Percentiles rank a stretch among this genome's conserved stretches.
phyloP scores from a whole-genome alignment of 2,113 vertebrate species.

The Gymnarchus niloticus region DNA sequence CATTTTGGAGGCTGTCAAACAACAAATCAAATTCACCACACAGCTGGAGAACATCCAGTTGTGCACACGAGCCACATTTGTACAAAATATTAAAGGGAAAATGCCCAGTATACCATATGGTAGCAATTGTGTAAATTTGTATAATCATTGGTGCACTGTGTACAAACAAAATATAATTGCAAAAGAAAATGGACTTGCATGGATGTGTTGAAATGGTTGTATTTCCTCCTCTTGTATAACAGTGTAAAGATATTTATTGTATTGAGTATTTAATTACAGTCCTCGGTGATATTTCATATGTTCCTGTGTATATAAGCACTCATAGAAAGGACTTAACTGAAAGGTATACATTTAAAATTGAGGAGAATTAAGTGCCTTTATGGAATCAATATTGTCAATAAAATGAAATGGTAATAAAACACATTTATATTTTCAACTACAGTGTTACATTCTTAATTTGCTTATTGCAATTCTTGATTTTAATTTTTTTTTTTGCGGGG shows the following conservation, averaged over 20 bases:
- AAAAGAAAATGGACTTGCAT: constrained; percentile 26
- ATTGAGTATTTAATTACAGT: constrained; percentile 41
- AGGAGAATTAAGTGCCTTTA: constrained; percentile 29
- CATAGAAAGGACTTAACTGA: constrained; percentile 25
- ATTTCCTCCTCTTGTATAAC: constrained; percentile 4
- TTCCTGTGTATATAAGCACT: constrained; percentile 37
- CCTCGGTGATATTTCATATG: constrained; percentile 20
- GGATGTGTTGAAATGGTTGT: constrained; percentile 28
- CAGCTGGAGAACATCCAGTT: neutral
- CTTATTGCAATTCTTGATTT: no score
- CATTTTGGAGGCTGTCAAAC: constrained; percentile 10
- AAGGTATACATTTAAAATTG: constrained; percentile 21
- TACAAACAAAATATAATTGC: constrained; percentile 20
- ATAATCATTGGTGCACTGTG: constrained; percentile 19
- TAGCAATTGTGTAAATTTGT: neutral
- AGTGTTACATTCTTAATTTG: neutral
- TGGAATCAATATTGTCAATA: constrained; percentile 31
- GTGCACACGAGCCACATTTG: constrained; percentile 12
- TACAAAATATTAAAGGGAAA: constrained; percentile 16
- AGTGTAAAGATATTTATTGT: constrained; percentile 43
- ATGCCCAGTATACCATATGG: constrained; percentile 3
- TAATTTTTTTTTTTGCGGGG: neutral
- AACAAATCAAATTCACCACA: constrained; percentile 3
- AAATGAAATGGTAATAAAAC: constrained; percentile 36
- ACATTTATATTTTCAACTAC: constrained; percentile 26